A percentile compares a stretch with the other conserved stretches of the same genome.
These are phyloP conservation scores for Lottia scabra DNA, from an alignment of 2,888 invertebrate genomes.

Conservation along the genomic window DNA sequence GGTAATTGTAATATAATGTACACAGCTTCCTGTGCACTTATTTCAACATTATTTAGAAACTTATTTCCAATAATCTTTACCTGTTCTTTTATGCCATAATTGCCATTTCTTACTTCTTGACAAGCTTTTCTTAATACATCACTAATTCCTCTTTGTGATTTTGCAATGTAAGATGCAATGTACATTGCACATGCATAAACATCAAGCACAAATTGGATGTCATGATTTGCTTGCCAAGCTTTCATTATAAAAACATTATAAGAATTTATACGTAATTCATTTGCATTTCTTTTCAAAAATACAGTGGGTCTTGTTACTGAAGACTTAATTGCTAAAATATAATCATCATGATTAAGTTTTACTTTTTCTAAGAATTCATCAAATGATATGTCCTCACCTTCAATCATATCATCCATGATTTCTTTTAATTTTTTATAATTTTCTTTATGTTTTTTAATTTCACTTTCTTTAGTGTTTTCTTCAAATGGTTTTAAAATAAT, in stretches of 20 bases:
- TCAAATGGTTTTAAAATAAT: neutral
- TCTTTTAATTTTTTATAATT: neutral
- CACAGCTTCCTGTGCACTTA: conserved; percentile 51
- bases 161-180: conserved; percentile 37
- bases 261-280: conserved; percentile 3
- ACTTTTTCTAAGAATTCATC: neutral
- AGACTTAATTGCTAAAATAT: neutral
- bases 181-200: conserved; percentile 23
- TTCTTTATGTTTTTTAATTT: neutral
- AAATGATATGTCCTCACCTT: neutral
- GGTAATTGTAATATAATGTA: conserved; percentile 41
- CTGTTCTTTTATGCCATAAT: conserved; percentile 23
- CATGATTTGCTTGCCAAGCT: conserved; percentile 10
- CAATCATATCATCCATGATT: neutral
- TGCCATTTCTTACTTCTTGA: conserved; percentile 30
- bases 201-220: conserved; percentile 9
- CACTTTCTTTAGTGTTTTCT: neutral
- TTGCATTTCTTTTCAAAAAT: conserved; percentile 5
- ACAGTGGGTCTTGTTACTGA: neutral
- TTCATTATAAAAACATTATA: neutral
- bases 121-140: conserved; percentile 33
- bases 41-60: conserved; percentile 28
- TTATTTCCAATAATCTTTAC: conserved; percentile 36
- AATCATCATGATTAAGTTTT: neutral
- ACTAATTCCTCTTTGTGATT: conserved; percentile 39